Evolutionary conservation across 2,888 invertebrate genomes (phyloP).

Genomic region (Pachymerium ferrugineum): DNA sequence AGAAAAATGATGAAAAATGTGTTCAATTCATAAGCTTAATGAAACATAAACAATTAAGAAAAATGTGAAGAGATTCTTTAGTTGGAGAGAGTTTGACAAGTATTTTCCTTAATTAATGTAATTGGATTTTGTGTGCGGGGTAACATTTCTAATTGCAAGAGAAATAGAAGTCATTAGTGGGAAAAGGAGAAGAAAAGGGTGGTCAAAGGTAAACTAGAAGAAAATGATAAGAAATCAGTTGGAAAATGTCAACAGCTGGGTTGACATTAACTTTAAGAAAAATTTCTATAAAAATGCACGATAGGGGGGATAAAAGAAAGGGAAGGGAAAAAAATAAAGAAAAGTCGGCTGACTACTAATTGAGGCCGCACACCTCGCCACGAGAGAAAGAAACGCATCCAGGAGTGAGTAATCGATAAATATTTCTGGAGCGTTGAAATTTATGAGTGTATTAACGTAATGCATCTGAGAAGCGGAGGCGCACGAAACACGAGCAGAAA

Average conservation of each 20-base stretch:
- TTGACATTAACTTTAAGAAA: conserved; percentile 3
- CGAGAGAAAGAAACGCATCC: conserved; percentile 14
- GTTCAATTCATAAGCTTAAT: too few relatives aligned
- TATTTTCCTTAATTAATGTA: conserved; percentile 22
- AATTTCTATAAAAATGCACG: background rate
- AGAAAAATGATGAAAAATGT: too few relatives aligned
- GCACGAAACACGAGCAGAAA: conserved; percentile 22
- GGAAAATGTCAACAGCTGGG: background rate
- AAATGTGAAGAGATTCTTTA: too few relatives aligned
- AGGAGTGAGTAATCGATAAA: conserved; percentile 15
- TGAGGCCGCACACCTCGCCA: conserved; percentile 20
- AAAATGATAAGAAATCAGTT: background rate
- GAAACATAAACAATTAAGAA: too few relatives aligned
- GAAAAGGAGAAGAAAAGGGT: background rate
- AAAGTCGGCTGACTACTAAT: conserved; percentile 20
- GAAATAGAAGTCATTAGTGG: conserved; percentile 14
- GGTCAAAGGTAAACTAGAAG: conserved; percentile 14
- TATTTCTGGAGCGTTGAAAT: conserved; percentile 22
- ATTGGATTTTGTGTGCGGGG: conserved; percentile 14
- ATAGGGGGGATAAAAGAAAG: background rate
- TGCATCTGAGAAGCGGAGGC: conserved; percentile 17
- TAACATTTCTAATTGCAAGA: conserved; percentile 18
- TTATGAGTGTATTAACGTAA: conserved; percentile 27
- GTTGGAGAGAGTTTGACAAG: background rate
- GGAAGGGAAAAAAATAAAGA: background rate